Evolutionary conservation across 1,140 invertebrate genomes (phyloP).

Genomic region (Ceratina japonica): DNA sequence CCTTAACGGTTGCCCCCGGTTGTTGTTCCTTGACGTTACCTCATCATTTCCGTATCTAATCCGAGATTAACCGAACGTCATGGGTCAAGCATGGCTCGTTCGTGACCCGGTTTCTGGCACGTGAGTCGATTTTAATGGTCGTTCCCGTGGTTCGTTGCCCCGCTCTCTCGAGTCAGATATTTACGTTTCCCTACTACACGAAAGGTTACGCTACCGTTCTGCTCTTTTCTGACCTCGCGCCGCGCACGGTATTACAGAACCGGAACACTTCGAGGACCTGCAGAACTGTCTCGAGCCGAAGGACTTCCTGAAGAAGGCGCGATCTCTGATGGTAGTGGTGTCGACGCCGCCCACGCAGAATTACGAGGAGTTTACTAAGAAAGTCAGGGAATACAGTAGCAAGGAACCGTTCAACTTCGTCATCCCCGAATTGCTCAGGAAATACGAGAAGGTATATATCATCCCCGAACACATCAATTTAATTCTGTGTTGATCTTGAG

Average conservation of each 20-base stretch:
- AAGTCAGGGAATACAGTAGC: slow-evolving; percentile 88
- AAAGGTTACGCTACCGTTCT: neutral
- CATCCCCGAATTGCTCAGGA: slow-evolving; percentile 82
- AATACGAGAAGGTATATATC: slow-evolving; percentile 78
- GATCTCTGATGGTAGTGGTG: slow-evolving; percentile 91
- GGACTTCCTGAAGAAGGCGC: slow-evolving; percentile 85
- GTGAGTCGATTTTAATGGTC: slow-evolving; percentile 28
- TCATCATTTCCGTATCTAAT: slow-evolving; percentile 42
- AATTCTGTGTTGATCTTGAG: too few species aligned
- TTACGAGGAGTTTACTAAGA: slow-evolving; percentile 87
- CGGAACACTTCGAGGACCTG: slow-evolving; percentile 81
- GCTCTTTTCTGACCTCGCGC: neutral
- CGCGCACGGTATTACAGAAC: slow-evolving; percentile 69
- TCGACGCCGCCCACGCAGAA: slow-evolving; percentile 88
- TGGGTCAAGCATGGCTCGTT: slow-evolving; percentile 15
- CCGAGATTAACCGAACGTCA: slow-evolving; percentile 35
- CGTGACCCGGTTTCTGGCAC: slow-evolving; percentile 40
- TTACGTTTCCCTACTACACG: slow-evolving; percentile 3
- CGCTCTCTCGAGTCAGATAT: slow-evolving; percentile 4
- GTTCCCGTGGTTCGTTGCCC: slow-evolving; percentile 1
- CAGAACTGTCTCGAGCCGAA: slow-evolving; percentile 82
- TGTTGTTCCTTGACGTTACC: slow-evolving; percentile 27
- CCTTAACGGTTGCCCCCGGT: neutral
- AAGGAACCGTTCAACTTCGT: slow-evolving; percentile 88
- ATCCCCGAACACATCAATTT: too few species aligned